Evolutionary conservation across 2,888 invertebrate species (phyloP), one percentile per base, ranked within the genome.

Genomic region (Ennomos erosarius): DNA sequence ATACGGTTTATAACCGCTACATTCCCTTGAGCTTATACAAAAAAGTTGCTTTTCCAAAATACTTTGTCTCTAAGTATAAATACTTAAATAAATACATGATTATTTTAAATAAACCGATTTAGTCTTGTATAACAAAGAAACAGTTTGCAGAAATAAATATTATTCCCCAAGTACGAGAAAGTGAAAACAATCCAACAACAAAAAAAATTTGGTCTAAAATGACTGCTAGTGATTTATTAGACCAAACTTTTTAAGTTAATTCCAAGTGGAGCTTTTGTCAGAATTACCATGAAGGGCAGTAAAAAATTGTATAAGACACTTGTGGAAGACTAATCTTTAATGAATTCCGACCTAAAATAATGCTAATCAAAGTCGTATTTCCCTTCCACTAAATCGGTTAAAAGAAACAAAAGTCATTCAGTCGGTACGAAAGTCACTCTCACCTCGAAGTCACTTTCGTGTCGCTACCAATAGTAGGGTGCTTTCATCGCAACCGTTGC

Each of bases 401-500:
- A 16, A 12, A 44, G 38, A 35, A 12, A 44, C 44, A 35, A 60
- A 59, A 55, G 36, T 46, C 36, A 46, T 13, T 46, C 35, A 36
- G 35, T 49, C 47, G 6, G 12, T 16, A 1, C 34, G 33, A 10
- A 13, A 1, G 13, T 35, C 26, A 34, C 33, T 42, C 1, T 50
- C 13, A 11, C 8, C 44, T 46, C 16, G 53, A 16, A 36, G 16
- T 34, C 9, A 37, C 26, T 8, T 35, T 46, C 36, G 46, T 26
- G 11, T 50, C 45, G 33, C 26, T 33, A 36, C 56, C 51, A n/a
- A 10, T 37, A 2, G 50, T 52, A 57, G n/a, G 11, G 26, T 6
- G 38, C 6, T 16, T 79, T 88, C 85, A 89, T 74, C 90, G 85
- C 34, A 77, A 75, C 51, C 85, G 65, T 9, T 78, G 77, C 58